Percentiles rank a stretch among this genome's conserved stretches.
Evolutionary conservation across 2,113 vertebrate species (phyloP).

Genomic region (Microtus ochrogaster): DNA sequence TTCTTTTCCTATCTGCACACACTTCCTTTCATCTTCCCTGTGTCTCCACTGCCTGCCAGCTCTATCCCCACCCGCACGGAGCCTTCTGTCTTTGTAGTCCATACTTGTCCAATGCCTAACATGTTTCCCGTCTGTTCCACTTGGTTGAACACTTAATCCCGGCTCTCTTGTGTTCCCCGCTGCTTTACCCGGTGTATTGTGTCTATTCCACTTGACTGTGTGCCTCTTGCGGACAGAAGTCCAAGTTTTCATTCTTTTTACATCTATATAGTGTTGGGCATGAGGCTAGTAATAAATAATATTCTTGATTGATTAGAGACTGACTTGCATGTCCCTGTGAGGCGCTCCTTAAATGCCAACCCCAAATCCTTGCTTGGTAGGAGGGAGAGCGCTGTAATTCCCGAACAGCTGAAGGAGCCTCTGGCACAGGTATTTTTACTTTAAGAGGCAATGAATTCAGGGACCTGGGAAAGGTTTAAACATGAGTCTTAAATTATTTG

Average conservation of each 20-base stretch:
- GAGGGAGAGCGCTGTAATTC: background rate
- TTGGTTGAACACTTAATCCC: background rate
- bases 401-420: background rate
- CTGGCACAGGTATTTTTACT: conserved; percentile 68
- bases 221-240: conserved; percentile 15
- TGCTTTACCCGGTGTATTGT: background rate
- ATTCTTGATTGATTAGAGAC: conserved; percentile 17
- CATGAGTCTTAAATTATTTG: conserved; percentile 77
- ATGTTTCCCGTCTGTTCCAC: background rate
- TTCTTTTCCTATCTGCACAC: background rate
- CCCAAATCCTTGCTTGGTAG: background rate
- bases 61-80: background rate
- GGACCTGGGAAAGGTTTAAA: conserved; percentile 76
- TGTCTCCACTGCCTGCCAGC: conserved; percentile 1
- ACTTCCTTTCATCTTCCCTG: background rate
- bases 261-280: background rate
- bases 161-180: background rate
- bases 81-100: background rate
- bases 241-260: conserved; percentile 5
- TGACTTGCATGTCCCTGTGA: background rate
- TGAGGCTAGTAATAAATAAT: conserved; percentile 38
- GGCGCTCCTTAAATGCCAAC: background rate
- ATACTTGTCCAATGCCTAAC: background rate
- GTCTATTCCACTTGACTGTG: background rate
- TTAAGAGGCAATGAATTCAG: conserved; percentile 79